phyloP scores from a whole-genome alignment of 2,888 invertebrate species.

The Sarcophaga caerulescens region DNA sequence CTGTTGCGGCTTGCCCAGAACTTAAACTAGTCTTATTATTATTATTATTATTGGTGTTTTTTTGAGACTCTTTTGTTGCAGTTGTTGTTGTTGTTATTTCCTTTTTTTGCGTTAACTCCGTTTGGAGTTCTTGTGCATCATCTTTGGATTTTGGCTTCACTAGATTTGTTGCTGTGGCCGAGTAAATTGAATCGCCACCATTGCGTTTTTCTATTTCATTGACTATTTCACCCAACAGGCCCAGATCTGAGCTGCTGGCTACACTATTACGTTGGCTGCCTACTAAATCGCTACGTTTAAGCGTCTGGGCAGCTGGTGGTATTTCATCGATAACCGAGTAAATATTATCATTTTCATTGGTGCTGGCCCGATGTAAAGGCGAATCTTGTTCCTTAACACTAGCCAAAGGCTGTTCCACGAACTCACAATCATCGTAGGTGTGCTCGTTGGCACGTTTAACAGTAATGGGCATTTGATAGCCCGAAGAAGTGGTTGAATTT shows the following conservation, averaged over 20 bases:
- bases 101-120: conserved; percentile 38
- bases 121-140: conserved; percentile 71
- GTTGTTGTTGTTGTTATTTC: conserved; percentile 18
- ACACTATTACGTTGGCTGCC: conserved; percentile 72
- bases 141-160: conserved; percentile 78
- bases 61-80: conserved; percentile 52
- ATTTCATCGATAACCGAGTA: conserved; percentile 93
- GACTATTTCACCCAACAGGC: conserved; percentile 92
- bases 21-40: conserved; percentile 83
- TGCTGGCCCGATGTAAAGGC: conserved; percentile 80
- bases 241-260: conserved; percentile 83
- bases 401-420: conserved; percentile 83
- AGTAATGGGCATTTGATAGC: conserved; percentile 83
- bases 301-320: conserved; percentile 82
- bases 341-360: conserved; percentile 87
- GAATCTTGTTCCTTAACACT: conserved; percentile 84
- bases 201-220: conserved; percentile 93
- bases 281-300: conserved; percentile 79
- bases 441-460: conserved; percentile 76
- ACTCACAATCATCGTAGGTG: conserved; percentile 91
- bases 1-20: conserved; percentile 81
- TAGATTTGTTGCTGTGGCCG: conserved; percentile 88
- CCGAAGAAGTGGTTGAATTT: conserved; percentile 82
- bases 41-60: conserved; percentile 80
- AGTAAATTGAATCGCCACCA: conserved; percentile 92